phyloP scores from a whole-genome alignment of 2,888 invertebrate genomes.

The Elmis aenea region DNA sequence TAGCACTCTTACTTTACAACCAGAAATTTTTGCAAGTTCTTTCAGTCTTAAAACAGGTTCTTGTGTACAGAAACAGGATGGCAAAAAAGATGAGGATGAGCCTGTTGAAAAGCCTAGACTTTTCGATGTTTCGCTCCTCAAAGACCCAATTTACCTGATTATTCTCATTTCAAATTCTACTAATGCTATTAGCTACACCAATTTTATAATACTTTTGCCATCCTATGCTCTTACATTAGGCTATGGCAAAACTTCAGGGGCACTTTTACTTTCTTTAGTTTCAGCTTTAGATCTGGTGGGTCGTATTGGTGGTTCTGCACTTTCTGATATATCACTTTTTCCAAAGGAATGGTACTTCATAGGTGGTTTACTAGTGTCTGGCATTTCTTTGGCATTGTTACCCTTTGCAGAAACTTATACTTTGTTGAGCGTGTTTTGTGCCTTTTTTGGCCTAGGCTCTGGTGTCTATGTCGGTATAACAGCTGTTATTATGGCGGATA shows the following conservation, averaged over 20 bases:
- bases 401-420: conserved; percentile 64
- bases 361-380: conserved; percentile 71
- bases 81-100: conserved; percentile 25
- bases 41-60: conserved; percentile 59
- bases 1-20: conserved; percentile 73
- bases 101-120: conserved; percentile 55
- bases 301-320: conserved; percentile 77
- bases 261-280: conserved; percentile 72
- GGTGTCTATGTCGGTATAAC: conserved; percentile 83
- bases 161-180: conserved; percentile 81
- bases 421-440: conserved; percentile 64
- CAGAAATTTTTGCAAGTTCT: conserved; percentile 72
- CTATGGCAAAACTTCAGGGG: conserved; percentile 66
- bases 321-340: conserved; percentile 71
- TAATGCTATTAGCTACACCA: conserved; percentile 81
- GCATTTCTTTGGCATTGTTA: conserved; percentile 65
- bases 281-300: conserved; percentile 77
- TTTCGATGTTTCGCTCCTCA: conserved; percentile 68
- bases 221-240: conserved; percentile 67
- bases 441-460: conserved; percentile 74
- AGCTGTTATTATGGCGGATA: conserved; percentile 83
- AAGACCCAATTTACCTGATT: conserved; percentile 75
- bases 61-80: conserved; percentile 46
- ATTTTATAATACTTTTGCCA: conserved; percentile 77
- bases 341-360: conserved; percentile 82